Conservation (phyloP, 1,140 invertebrate species). For the Apocrypta bakeri region DNA sequence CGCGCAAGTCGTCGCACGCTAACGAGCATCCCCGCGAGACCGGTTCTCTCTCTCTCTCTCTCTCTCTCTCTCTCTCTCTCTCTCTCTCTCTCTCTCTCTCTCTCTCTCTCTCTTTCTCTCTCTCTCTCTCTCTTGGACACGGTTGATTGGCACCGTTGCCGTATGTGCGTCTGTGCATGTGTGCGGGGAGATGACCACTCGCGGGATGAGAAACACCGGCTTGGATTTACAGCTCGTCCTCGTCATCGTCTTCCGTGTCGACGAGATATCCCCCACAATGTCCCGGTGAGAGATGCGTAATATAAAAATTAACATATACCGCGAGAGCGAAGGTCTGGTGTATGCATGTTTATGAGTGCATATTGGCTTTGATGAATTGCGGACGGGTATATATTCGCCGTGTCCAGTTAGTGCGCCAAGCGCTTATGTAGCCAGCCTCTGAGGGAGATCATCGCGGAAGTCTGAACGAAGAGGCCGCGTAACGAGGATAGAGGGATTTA, state of each 20-base stretch:
- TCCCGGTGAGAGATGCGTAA: neutral
- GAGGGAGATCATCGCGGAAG: neutral
- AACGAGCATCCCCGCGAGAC: slow-evolving; percentile 38
- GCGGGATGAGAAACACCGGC: neutral
- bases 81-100: slow-evolving; percentile 14
- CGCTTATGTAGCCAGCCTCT: no score
- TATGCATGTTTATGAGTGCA: slow-evolving; percentile 1
- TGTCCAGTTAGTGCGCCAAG: neutral
- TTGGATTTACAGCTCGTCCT: slow-evolving; percentile 19
- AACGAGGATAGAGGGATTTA: slow-evolving; percentile 14
- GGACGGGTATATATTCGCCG: neutral
- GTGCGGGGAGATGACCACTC: neutral
- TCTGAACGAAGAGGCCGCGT: neutral
- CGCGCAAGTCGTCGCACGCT: slow-evolving; percentile 1
- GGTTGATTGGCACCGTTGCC: slow-evolving; percentile 25
- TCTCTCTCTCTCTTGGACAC: slow-evolving; percentile 5
- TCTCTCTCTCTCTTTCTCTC: slow-evolving; percentile 16
- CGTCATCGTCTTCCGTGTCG: neutral
- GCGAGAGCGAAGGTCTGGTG: neutral
- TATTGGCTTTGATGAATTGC: slow-evolving; percentile 5
- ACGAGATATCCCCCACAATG: neutral
- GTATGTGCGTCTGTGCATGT: neutral
- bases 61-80: slow-evolving; percentile 19
- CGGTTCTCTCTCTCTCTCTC: slow-evolving; percentile 14
- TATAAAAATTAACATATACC: slow-evolving; percentile 21